Percentiles rank a stretch among this genome's conserved stretches.
Conservation (phyloP, 2,113 vertebrate genomes). For the Brachionichthys hirsutus region DNA sequence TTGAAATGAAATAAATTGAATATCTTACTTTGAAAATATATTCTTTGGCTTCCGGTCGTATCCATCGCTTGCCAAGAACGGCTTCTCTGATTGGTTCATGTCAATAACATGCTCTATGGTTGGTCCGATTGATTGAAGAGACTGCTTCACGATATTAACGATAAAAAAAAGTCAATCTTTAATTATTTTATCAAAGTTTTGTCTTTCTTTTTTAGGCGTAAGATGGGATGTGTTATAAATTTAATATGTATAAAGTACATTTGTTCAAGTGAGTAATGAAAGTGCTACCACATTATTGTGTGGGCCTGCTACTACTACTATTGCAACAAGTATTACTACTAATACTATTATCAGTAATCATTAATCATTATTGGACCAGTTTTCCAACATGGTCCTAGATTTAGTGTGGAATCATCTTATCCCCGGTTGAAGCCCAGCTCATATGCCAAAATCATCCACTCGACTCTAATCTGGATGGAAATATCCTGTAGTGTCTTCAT, state of each 20-base stretch:
- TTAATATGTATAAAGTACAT: no score
- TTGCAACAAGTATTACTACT: no score
- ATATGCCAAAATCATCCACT: conserved; percentile 77
- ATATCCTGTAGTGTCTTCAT: conserved; percentile 78
- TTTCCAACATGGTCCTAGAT: conserved; percentile 81
- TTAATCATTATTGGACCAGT: conserved; percentile 63
- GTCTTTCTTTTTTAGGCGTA: no score
- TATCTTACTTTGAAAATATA: conserved; percentile 49
- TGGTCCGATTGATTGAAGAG: neutral
- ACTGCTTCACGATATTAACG: neutral
- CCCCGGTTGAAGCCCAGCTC: conserved; percentile 79
- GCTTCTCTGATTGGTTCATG: conserved; percentile 51
- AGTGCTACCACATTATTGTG: no score
- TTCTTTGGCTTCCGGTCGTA: conserved; percentile 8
- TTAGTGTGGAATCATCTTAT: conserved; percentile 72
- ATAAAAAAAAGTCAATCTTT: no score
- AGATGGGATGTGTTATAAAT: no score
- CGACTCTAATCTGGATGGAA: conserved; percentile 77
- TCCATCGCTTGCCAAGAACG: conserved; percentile 29
- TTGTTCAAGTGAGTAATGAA: no score
- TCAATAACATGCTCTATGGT: conserved; percentile 16
- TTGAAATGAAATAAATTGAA: neutral
- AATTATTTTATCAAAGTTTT: no score
- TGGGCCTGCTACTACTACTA: no score
- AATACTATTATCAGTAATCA: no score